Base-by-base conservation (phyloP, 1,140 invertebrate genomes). In the Drosophila equinoxialis region DNA sequence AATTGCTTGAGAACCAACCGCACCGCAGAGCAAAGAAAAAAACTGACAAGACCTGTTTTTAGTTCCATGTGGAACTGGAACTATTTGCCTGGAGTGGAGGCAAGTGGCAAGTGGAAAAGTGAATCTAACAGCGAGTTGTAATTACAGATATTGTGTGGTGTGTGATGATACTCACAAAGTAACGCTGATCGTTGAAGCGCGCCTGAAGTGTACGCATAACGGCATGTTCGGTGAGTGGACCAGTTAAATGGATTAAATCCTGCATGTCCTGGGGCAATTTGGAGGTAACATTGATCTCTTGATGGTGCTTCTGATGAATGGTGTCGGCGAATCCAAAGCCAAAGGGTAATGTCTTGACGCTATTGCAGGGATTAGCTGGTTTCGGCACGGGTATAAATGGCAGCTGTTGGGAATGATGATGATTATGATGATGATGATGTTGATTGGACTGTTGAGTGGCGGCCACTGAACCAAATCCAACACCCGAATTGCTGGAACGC, bases 151-250 rank as follows among this genome's bases (percentile, higher is more conserved):
- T 8, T 63, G 39, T 17, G 41, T 6, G 30, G 6, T 30, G 30
- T 30, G 5, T 30, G 30, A 30, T 30, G 58, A 62, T 73, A 95
- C 96, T 96, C 93, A 98, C 98, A 93, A 97, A 98, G 86, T 96
- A 97, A 78, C 97, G 96, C 61, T 96, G 95, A 58, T 96, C 95
- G 76, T 95, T 95, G 93, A 98, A 98, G 75, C 97, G 94, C 10
- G 97, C 95, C 80, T 98, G 97, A 23, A 98, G 94, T 80, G 97
- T 97, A 91, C 97, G 96, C 89, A 98, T 96, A 1, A 99, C 96
- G 37, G 97, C 97, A 91, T 98, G 97, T 92, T 99, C 98, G 11
- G 97, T 99, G 45, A 99, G 94, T 45, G 97, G 97, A 48, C 97
- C 97, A 0, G 96, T 94, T 68, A 98, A 93, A 93, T 98, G 97